A percentile compares a stretch with the other conserved stretches of the same genome.
phyloP scores from a whole-genome alignment of 1,140 invertebrate species.

The Ceratosolen solmsi region DNA sequence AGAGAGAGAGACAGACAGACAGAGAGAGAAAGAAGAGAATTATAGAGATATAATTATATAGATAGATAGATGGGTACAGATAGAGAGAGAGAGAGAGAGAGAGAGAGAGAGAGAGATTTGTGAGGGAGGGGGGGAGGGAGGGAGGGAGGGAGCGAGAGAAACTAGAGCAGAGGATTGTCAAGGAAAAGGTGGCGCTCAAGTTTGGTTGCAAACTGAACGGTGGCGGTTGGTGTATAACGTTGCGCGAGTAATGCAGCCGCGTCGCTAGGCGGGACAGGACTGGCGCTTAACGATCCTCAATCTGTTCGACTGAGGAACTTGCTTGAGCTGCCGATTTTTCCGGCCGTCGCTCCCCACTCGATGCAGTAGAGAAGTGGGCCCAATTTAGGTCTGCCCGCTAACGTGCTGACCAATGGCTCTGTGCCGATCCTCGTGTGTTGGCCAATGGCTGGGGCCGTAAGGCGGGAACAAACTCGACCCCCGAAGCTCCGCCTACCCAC shows the following conservation, averaged over 20 bases:
- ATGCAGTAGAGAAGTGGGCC: background rate
- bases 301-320: slow-evolving; percentile 59
- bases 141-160: background rate
- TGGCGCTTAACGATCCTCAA: slow-evolving; percentile 65
- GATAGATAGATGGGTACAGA: background rate
- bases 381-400: background rate
- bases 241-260: slow-evolving; percentile 65
- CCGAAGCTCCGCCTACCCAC: background rate
- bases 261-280: slow-evolving; percentile 72
- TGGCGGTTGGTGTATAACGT: background rate
- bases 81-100: background rate
- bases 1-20: too few species aligned
- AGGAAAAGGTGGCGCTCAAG: background rate
- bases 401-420: background rate
- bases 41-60: too few species aligned
- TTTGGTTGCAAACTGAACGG: background rate
- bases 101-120: background rate
- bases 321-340: slow-evolving; percentile 43
- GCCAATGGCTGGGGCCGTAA: background rate
- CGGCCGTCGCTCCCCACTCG: background rate
- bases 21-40: too few species aligned
- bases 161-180: background rate
- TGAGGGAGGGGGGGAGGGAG: background rate
- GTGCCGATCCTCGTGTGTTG: too few species aligned
- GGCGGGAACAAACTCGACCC: background rate